Evolutionary conservation across 2,888 invertebrate genomes (phyloP), one percentile per base, ranked within the genome.

Genomic region (Helleia helle): DNA sequence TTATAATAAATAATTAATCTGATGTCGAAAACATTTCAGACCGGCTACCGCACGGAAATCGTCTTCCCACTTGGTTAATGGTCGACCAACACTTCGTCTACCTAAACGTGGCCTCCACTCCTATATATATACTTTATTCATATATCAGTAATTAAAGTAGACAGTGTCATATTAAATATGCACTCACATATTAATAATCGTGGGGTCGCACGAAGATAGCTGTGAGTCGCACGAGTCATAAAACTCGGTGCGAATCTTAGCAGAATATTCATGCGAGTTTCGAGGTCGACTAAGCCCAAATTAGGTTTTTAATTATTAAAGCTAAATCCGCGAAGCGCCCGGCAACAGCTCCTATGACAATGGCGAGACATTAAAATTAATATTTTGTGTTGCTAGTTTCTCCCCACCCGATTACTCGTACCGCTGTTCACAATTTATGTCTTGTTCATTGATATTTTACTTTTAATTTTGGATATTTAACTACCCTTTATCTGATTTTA

Each of bases 301-400:
- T 50, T 44, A 48, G 52, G 49, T 38, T 57, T 46, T 50, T 43
- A 42, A 50, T 48, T 44, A 50, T 48, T 43, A 38, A 50, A 38
- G 30, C 29, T 39, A 22, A 34, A 28, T 36, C 39, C 39, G 39
- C 26, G 44, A 36, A 39, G 36, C 36, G 36, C 18, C 9, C 22
- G 22, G 38, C 44, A 48, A 52, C 58, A 54, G 56, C 56, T 56
- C 51, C 43, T 41, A 36, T 61, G 71, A 71, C 71, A 68, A 70
- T 71, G 63, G 61, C 62, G 49, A 49, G 61, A 59, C 71, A 63
- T 73, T 71, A 68, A 62, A 65, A 68, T 73, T 70, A 75, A 75
- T 71, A 74, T 71, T 74, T 71, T 51, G 68, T 38, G 37, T 25
- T 8, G 17, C 9, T 9, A 9, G 24, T 24, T 7, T 30, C 15